Conservation (phyloP, 2,888 invertebrate genomes). For the Pediacus dermestoides region DNA sequence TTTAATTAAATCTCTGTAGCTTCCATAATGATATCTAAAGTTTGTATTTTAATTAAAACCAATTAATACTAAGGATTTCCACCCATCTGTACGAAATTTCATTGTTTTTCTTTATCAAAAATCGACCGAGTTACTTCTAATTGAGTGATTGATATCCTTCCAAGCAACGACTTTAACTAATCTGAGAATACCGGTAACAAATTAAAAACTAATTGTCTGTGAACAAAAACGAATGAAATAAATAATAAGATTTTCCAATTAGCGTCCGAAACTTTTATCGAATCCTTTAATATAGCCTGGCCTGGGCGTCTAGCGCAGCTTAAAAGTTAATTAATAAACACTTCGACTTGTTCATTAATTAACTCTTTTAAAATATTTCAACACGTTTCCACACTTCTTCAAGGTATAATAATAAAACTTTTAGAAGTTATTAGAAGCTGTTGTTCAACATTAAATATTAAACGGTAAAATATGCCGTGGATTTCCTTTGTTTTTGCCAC, state of each 20-base stretch:
- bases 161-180: too few relatives aligned
- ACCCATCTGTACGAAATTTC: too few relatives aligned
- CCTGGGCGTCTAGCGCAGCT: slow-evolving; percentile 8
- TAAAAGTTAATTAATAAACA: slow-evolving; percentile 15
- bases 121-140: too few relatives aligned
- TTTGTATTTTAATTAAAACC: too few relatives aligned
- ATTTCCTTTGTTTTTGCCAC: too few relatives aligned
- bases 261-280: slow-evolving; percentile 16
- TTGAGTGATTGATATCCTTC: too few relatives aligned
- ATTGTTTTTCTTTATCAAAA: too few relatives aligned
- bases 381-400: slow-evolving; percentile 9
- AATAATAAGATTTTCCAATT: slow-evolving; percentile 18
- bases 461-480: too few relatives aligned
- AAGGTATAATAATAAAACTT: slow-evolving; percentile 9
- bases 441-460: too few relatives aligned
- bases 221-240: slow-evolving; percentile 10
- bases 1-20: too few relatives aligned
- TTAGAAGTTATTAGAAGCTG: slow-evolving; percentile 14
- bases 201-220: slow-evolving; percentile 1
- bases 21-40: too few relatives aligned
- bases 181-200: slow-evolving; percentile 1
- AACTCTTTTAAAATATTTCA: slow-evolving; percentile 10
- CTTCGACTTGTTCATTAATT: slow-evolving; percentile 11
- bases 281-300: slow-evolving; percentile 11
- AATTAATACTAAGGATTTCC: too few relatives aligned